These are phyloP conservation scores for Limnephilus lunatus DNA, from an alignment of 2,888 invertebrate genomes.

Conservation along the genomic window DNA sequence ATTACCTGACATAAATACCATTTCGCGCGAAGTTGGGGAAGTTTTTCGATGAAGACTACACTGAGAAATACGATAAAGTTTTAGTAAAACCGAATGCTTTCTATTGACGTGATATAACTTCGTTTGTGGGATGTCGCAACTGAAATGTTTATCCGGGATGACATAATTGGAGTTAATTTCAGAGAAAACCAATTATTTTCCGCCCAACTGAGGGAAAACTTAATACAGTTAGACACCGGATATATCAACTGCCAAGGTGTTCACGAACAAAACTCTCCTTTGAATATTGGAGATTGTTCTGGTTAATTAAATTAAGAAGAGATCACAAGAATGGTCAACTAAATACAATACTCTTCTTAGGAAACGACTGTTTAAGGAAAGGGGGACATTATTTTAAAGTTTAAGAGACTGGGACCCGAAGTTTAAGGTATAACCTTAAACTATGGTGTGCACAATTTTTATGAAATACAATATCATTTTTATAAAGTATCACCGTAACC, in stretches of 20 bases:
- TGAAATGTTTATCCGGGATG: not conserved
- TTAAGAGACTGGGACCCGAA: not conserved
- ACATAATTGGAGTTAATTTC: conserved; percentile 13
- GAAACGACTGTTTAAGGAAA: not conserved
- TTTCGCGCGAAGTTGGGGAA: not conserved
- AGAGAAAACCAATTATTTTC: conserved; percentile 17
- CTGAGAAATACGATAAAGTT: not conserved
- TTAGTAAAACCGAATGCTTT: not conserved
- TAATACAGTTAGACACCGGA: not conserved
- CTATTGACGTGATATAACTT: not conserved
- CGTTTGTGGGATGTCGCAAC: not conserved
- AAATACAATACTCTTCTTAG: not conserved
- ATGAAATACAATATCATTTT: too few relatives aligned
- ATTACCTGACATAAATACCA: too few relatives aligned
- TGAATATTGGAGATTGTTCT: not conserved
- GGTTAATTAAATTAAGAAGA: not conserved
- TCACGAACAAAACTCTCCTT: not conserved
- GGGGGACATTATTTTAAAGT: not conserved
- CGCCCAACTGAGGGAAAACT: not conserved
- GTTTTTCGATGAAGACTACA: not conserved
- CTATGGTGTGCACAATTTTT: too few relatives aligned
- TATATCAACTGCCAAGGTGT: not conserved
- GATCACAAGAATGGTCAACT: not conserved
- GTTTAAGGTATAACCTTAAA: too few relatives aligned
- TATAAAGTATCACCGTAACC: too few relatives aligned